These are phyloP conservation scores for Phaethornis superciliosus DNA, from an alignment of 2,113 vertebrate species.

Conservation along the genomic window DNA sequence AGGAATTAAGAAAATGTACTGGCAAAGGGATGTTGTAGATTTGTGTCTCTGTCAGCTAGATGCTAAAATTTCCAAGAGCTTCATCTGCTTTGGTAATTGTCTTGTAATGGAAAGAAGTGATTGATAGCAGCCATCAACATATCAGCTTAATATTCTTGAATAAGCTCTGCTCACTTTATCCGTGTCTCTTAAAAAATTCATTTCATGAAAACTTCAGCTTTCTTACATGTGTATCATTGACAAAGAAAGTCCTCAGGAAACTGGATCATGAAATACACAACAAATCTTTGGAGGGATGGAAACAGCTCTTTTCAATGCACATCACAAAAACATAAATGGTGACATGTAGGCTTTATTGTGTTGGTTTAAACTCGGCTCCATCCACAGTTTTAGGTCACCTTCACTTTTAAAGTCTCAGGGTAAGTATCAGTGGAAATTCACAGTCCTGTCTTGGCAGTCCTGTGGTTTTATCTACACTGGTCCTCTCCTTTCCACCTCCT, in stretches of 20 bases:
- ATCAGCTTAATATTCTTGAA: neutral
- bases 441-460: fast-evolving
- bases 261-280: too few relatives aligned
- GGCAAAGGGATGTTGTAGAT: neutral
- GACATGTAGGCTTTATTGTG: neutral
- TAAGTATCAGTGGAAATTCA: neutral
- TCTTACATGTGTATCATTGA: neutral
- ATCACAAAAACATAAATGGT: neutral
- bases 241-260: neutral
- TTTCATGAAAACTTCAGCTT: neutral
- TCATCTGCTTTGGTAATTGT: conserved; percentile 28
- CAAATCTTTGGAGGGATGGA: neutral
- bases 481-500: neutral
- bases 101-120: neutral
- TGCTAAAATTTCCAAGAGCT: neutral
- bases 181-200: neutral
- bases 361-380: neutral
- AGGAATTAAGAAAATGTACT: neutral
- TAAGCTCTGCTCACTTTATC: neutral
- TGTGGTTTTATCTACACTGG: neutral
- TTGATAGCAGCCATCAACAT: conserved; percentile 30
- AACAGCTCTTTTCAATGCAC: neutral
- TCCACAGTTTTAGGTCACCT: neutral
- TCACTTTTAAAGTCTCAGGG: neutral
- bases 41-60: neutral